Conservation (phyloP, 2,888 invertebrate genomes). For the Ichneumoninae sp. region DNA sequence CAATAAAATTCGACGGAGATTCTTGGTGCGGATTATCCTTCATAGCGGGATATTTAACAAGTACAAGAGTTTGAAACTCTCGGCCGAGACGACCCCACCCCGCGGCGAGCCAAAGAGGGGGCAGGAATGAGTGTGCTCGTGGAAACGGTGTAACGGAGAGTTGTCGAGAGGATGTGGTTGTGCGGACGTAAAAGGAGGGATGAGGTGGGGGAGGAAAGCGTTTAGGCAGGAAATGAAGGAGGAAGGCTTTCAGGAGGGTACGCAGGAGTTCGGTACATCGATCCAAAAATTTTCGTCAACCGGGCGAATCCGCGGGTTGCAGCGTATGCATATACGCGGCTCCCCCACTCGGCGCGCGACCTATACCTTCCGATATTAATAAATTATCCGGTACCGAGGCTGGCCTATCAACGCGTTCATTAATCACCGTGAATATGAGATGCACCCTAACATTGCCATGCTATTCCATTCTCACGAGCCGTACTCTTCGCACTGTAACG, state of each 20-base stretch:
- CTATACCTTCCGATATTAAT: slow-evolving; percentile 77
- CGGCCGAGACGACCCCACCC: neutral
- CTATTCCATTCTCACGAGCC: slow-evolving; percentile 24
- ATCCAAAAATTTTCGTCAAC: slow-evolving; percentile 40
- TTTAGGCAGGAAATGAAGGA: slow-evolving; percentile 30
- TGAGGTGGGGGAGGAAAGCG: neutral
- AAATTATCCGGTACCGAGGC: slow-evolving; percentile 75
- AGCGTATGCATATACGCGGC: slow-evolving; percentile 10
- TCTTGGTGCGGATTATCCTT: neutral
- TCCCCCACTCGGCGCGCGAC: slow-evolving; percentile 17
- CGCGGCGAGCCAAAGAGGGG: neutral
- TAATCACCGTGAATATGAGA: slow-evolving; percentile 77
- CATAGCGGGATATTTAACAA: neutral
- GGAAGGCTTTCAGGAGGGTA: slow-evolving; percentile 1
- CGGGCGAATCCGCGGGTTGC: neutral
- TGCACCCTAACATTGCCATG: slow-evolving; percentile 62
- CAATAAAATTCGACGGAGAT: neutral
- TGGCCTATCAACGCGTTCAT: slow-evolving; percentile 77
- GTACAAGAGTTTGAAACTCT: slow-evolving; percentile 12
- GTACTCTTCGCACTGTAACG: slow-evolving; percentile 12
- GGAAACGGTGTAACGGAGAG: slow-evolving; percentile 10
- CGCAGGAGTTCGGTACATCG: slow-evolving; percentile 26
- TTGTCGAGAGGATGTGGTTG: neutral
- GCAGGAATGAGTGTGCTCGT: slow-evolving; percentile 2
- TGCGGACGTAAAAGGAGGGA: neutral